phyloP scores from a whole-genome alignment of 2,888 invertebrate species.

The Agrochola circellaris region DNA sequence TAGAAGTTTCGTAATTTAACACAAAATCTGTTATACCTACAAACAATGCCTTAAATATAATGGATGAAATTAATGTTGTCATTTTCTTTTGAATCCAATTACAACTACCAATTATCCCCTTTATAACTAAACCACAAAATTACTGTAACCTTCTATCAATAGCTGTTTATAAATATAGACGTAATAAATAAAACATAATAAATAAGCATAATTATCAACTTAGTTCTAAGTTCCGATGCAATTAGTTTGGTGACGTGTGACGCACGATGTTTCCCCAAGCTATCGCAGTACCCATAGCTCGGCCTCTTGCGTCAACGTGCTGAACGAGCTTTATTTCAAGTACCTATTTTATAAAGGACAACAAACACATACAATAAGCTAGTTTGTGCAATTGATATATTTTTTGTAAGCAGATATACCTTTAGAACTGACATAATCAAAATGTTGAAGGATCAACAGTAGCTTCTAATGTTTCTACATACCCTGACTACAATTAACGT shows the following conservation, averaged over 20 bases:
- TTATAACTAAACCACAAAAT: not conserved
- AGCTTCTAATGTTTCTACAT: no score
- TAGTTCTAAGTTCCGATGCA: not conserved
- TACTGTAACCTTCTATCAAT: not conserved
- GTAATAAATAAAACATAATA: constrained; percentile 2
- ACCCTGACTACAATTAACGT: no score
- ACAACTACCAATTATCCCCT: constrained; percentile 3
- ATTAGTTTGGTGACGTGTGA: not conserved
- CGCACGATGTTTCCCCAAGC: not conserved
- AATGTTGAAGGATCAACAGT: no score
- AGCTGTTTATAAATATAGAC: constrained; percentile 3
- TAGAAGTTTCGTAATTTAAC: not conserved
- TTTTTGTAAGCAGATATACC: no score
- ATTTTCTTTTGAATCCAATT: constrained; percentile 12
- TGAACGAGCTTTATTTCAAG: not conserved
- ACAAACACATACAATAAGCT: no score
- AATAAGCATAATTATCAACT: not conserved
- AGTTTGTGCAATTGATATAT: no score
- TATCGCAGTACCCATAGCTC: not conserved
- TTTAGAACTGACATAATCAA: no score
- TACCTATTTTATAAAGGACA: not conserved
- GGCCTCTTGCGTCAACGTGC: constrained; percentile 4
- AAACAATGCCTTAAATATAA: not conserved
- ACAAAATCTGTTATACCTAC: not conserved
- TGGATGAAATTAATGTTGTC: not conserved